Base-by-base conservation (phyloP, 2,888 invertebrate species). In the Eupithecia centaureata region DNA sequence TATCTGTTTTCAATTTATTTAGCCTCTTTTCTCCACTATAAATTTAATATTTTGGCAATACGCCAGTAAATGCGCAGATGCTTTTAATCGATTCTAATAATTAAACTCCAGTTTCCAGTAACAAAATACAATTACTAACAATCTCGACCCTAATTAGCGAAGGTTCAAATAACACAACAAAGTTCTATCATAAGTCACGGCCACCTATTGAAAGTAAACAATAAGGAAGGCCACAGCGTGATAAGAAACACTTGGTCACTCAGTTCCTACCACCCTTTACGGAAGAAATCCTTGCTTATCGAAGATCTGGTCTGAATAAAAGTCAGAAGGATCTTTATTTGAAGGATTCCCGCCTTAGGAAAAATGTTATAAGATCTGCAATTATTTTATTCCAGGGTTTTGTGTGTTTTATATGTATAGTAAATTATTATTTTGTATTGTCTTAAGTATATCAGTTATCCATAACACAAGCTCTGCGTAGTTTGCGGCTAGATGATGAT, bases 151-250 rank as follows among this genome's bases (percentile, higher is more conserved):
- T 65, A 33, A 66, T 70, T 70, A 74, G 61, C 68, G 63, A 67
- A 71, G 70, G 65, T 74, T 65, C 67, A 68, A 73, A 54, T 62
- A 65, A 69, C 73, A 68, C 61, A 72, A 64, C 70, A 70, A 70
- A 72, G 70, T 73, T 33, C 64, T 10, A 35, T 63, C 64, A 62
- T 86, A 87, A 86, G 86, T 87, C 86, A 87, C 84, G 51, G 59
- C 62, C 82, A 80, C 79, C 79, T 83, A 86, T 85, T 84, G 86
- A 82, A 85, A 84, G 86, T 86, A 87, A 88, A 87, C 87, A 88
- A 83, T 82, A 78, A 76, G 76, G 76, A 78, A 80, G 75, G 74
- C 1, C 60, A 63, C 65, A 65, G 69, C 33, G 33, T 25, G 8
- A 3, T 18, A 30, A 42, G 52, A 54, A 65, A 22, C 58, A 32